Evolutionary conservation across 2,113 vertebrate species (phyloP), one percentile per base, ranked within the genome.

Genomic region (Alosa alosa): DNA sequence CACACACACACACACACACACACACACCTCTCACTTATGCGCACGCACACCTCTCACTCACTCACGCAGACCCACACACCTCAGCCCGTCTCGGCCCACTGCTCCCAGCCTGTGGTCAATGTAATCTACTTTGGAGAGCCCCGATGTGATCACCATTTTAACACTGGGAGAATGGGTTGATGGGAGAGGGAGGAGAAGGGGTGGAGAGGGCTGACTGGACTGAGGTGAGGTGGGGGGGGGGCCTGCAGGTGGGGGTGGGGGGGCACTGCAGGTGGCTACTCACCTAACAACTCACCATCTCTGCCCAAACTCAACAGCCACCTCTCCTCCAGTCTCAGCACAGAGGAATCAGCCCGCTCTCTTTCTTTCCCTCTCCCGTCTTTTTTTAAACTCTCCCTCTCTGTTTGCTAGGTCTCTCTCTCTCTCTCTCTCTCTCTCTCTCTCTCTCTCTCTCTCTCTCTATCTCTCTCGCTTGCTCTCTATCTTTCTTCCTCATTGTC

Each of bases 91-190:
- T 39, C 72, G 72, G 72, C 84, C 4, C 89, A 55, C 13, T 64
- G n/a, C 18, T 36, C 49, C 36, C 60, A 3, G 88, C 31, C 89
- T 68, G 25, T 55, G 45, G 83, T 13, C 86, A 4, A 25, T 49
- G 68, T 84, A 90, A 87, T 90, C 84, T 47, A 81, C 88, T 91
- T 86, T 82, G 84, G 86, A 68, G 87, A 84, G 0, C 13, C 86
- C 46, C 86, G 10, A 81, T 57, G 89, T 55, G 88, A 90, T 91
- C 87, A n/a, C 89, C 84, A 31, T 84, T 84, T 88, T 82, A 57
- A 88, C 72, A 78, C 72, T 78, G 11, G 36, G 72, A 31, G 72
- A 78, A 78, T 78, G 72, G 72, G 31, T 31, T 68, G 64, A n/a
- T 7, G 57, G 57, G 6, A 25, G 64, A 25, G 2, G 25, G 25